These are phyloP conservation scores for Eptesicus fuscus DNA, from an alignment of 2,113 vertebrate species.

Conservation along the genomic window DNA sequence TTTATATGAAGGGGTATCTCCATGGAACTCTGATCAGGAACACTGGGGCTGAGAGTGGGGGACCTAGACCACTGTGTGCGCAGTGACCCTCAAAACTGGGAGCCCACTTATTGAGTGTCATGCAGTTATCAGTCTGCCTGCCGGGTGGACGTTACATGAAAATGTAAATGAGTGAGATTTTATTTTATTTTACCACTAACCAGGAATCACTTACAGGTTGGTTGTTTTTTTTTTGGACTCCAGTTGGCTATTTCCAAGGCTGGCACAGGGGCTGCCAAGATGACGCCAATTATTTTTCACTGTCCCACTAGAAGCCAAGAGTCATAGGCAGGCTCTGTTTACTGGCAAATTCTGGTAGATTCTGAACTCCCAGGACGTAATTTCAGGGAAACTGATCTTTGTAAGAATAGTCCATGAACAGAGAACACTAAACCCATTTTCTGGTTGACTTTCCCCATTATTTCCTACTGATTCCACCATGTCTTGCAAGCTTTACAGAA, in stretches of 20 bases:
- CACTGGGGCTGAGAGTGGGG: background rate
- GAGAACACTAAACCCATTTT: background rate
- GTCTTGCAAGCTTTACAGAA: background rate
- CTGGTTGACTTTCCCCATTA: background rate
- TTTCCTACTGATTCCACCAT: background rate
- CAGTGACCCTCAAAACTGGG: background rate
- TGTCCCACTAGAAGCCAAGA: background rate
- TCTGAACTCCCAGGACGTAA: background rate
- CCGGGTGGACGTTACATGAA: background rate
- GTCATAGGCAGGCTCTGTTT: background rate
- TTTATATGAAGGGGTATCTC: constrained; percentile 62
- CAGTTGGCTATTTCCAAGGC: background rate
- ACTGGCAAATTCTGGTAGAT: background rate
- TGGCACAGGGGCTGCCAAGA: background rate
- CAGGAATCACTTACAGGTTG: background rate
- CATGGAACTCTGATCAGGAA: constrained; percentile 41
- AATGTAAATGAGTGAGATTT: background rate
- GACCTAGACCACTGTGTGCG: background rate
- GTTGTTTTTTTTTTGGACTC: background rate
- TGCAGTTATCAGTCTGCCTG: background rate
- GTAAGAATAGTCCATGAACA: background rate
- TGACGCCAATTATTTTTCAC: background rate
- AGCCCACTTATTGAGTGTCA: background rate
- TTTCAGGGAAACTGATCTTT: constrained; percentile 18
- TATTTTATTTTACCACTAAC: background rate